Base-by-base conservation (phyloP, 2,113 vertebrate genomes). In the Austrofundulus limnaeus region DNA sequence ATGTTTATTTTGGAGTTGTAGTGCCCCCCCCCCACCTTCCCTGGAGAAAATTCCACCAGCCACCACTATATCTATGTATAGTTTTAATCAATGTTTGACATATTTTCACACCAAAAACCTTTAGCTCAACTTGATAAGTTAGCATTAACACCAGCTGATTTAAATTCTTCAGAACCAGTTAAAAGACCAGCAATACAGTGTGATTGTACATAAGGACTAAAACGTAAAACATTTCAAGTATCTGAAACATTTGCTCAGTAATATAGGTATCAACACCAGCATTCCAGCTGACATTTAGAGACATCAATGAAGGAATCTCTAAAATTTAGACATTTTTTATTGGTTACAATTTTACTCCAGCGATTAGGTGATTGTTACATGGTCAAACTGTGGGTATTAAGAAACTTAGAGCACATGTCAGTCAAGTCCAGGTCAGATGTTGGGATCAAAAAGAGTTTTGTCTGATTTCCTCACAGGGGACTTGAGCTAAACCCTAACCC, bases 361-460 rank as follows among this genome's bases (percentile, higher is more conserved):
- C 74, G 58, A 83, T 84, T 75, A 73, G 56, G 52, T 66, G 81
- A 84, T 78, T 85, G 75, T 66, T 42, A 67, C 3, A 15, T 39
- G 62, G 57, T 57, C 72, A 55, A 72, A 43, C 28, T 50, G 67
- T 43, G 73, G 66, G 72, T 78, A 74, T 87, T 86, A 57, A 80
- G 86, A 75, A 85, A 87, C 80, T 72, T 51, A 72, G 77, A 80
- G 78, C 66, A 72, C 83, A 87, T 85, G 90, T 86, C 90, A 90
- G 87, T 90, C 83, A 89, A 86, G 82, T 74, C 82, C 83, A 81
- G 86, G 84, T 84, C 84, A 84, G 68, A 85, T 70, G 72, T 72
- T 56, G 84, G 56, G 75, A 80, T 89, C 81, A 87, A 90, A 90
- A 89, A 81, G 88, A 91, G 91, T 72, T 86, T 21, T 57, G 68